Evolutionary conservation across 1,140 invertebrate species (phyloP), one percentile per base, ranked within the genome.

Genomic region (Drosophila nannoptera): DNA sequence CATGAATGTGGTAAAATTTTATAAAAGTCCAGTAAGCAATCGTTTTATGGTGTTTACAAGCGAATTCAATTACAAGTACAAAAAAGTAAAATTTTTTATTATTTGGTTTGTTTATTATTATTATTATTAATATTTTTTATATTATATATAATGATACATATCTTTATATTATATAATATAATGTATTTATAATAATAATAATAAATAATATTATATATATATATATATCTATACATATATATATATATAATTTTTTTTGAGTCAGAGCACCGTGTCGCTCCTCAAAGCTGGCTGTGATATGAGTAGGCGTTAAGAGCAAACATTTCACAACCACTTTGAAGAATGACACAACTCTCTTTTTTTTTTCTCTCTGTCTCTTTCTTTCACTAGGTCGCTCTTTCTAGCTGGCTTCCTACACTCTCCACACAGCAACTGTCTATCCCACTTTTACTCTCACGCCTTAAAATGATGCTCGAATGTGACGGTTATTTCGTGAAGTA

Each of bases 221-320:
- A n/a, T 22, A 22, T 22, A 22, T 22, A 22, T 22, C 1, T 22
- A 22, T 48, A 12, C n/a, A n/a, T n/a, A n/a, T 22, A 22, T 22
- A 22, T 22, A 22, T 22, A 22, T 22, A 22, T 48, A 12, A 4
- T 9, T 56, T 16, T 0, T 36, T 55, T 77, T 61, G 76, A 60
- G 45, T 22, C 40, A 81, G 81, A 86, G 81, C 82, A 90, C 83
- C 89, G 90, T 91, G 90, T 86, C 93, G 93, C 93, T 94, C 94
- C 94, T 94, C 94, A 94, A 94, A 94, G 93, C 94, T 94, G 93
- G 94, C 93, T 94, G 93, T 94, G 95, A 96, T 96, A 96, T 95
- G 94, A 93, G 88, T 90, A 88, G 90, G 76, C 68, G 88, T 82
- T 90, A 88, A 86, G 90, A 75, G 91, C 94, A 75, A 87, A 88